Percentiles rank a stretch among this genome's conserved stretches.
Evolutionary conservation across 2,113 vertebrate genomes (phyloP).

Genomic region (Setophaga coronata): DNA sequence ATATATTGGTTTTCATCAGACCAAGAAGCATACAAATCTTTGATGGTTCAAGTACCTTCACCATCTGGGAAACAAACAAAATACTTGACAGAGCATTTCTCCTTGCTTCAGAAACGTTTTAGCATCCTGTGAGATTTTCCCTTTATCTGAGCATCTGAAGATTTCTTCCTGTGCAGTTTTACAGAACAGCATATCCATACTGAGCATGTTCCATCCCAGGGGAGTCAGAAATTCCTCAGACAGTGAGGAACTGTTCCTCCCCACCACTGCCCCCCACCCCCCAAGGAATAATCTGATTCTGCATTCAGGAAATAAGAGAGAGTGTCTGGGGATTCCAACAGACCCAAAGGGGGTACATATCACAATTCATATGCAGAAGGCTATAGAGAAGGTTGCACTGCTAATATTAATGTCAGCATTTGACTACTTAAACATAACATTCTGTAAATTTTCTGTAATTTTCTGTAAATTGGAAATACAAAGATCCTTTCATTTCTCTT

Average conservation of each 20-base stretch:
- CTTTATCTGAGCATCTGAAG: neutral
- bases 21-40: neutral
- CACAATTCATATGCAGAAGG: neutral
- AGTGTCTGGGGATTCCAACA: neutral
- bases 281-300: neutral
- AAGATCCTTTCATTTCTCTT: neutral
- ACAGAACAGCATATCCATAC: neutral
- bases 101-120: neutral
- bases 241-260: neutral
- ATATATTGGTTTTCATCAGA: neutral
- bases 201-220: neutral
- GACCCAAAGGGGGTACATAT: neutral
- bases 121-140: neutral
- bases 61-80: neutral
- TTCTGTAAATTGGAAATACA: neutral
- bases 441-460: neutral
- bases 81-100: neutral
- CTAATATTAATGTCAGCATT: neutral
- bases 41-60: neutral
- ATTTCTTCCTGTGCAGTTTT: neutral
- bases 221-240: neutral
- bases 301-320: neutral
- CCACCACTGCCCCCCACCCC: fast-evolving
- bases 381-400: neutral
- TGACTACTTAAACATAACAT: neutral